phyloP scores from a whole-genome alignment of 2,797 vertebrate species.

The Nyctalus aviator region DNA sequence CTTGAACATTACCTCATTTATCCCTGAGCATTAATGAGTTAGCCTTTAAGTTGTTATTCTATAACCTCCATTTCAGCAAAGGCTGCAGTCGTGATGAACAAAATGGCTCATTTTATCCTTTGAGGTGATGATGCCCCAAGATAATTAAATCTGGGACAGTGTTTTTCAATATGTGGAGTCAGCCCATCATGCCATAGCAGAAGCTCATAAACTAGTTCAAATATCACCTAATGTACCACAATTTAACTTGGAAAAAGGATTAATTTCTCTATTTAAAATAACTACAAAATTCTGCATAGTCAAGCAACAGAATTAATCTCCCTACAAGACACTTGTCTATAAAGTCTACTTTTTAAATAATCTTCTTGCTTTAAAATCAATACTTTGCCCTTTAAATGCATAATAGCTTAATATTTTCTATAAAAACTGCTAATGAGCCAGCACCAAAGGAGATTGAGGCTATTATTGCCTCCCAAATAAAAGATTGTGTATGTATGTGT shows the following conservation, averaged over 20 bases:
- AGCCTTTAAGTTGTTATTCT: conserved; percentile 70
- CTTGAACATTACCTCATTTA: conserved; percentile 40
- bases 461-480: conserved; percentile 42
- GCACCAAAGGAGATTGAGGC: background rate
- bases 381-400: conserved; percentile 37
- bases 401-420: conserved; percentile 51
- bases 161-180: conserved; percentile 30
- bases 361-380: conserved; percentile 67
- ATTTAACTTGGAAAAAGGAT: conserved; percentile 59
- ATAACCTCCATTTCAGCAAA: conserved; percentile 73
- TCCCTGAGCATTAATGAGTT: conserved; percentile 64
- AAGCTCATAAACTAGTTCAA: conserved; percentile 66
- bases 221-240: conserved; percentile 71
- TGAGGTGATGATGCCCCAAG: conserved; percentile 19
- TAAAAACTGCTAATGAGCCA: conserved; percentile 38
- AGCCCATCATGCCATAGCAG: conserved; percentile 29
- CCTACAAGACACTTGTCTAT: conserved; percentile 34
- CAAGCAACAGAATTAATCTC: conserved; percentile 67
- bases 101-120: conserved; percentile 67
- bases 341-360: conserved; percentile 58
- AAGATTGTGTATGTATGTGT: background rate
- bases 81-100: conserved; percentile 49
- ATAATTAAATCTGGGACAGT: conserved; percentile 71
- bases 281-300: conserved; percentile 55
- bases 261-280: conserved; percentile 69